These are phyloP conservation scores for Drosophila insularis DNA, from an alignment of 1,140 invertebrate genomes.

Conservation along the genomic window DNA sequence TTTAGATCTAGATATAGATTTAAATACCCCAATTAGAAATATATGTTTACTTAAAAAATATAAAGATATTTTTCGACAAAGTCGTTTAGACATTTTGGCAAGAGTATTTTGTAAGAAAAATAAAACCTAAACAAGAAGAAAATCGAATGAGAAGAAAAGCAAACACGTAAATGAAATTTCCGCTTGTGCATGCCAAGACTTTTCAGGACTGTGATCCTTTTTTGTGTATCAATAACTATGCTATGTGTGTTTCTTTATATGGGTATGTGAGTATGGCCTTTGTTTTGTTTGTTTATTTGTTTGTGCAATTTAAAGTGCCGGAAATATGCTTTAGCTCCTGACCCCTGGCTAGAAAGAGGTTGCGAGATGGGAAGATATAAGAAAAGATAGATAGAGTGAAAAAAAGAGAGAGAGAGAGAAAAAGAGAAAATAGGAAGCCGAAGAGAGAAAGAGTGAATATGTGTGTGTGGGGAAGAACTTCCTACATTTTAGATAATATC, in stretches of 20 bases:
- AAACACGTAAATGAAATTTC: slow-evolving; percentile 80
- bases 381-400: not conserved
- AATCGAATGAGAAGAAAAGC: slow-evolving; percentile 60
- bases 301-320: slow-evolving; percentile 73
- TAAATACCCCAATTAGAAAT: too few relatives aligned
- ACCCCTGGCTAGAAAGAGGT: not conserved
- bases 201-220: slow-evolving; percentile 19
- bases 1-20: too few relatives aligned
- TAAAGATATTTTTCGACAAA: not conserved
- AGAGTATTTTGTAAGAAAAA: slow-evolving; percentile 7
- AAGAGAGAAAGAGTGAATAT: slow-evolving; percentile 13
- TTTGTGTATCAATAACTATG: slow-evolving; percentile 55
- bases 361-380: not conserved
- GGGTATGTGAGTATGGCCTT: slow-evolving; percentile 1
- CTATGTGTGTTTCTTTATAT: slow-evolving; percentile 2
- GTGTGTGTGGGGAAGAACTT: slow-evolving; percentile 15
- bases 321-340: slow-evolving; percentile 58
- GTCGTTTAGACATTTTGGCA: not conserved
- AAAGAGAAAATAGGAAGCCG: not conserved
- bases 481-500: slow-evolving; percentile 69
- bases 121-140: slow-evolving; percentile 43
- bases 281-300: slow-evolving; percentile 34
- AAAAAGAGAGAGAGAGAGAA: slow-evolving; percentile 3
- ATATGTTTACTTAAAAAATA: too few relatives aligned
- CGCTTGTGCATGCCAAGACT: slow-evolving; percentile 37